Evolutionary conservation across 2,113 vertebrate species (phyloP).

Genomic region (Agelaius phoeniceus): DNA sequence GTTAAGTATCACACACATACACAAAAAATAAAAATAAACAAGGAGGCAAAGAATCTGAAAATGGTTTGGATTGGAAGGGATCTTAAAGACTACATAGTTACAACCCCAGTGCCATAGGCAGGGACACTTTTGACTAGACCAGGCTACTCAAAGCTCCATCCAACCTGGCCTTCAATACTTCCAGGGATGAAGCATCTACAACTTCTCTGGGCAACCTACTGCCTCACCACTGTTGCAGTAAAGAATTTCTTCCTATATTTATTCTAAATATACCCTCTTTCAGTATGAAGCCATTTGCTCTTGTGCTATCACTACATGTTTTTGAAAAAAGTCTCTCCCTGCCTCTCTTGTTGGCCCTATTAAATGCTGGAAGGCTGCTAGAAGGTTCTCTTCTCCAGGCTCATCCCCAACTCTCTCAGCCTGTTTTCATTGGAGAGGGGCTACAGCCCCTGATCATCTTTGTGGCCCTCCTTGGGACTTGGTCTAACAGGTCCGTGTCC

Average conservation of each 20-base stretch:
- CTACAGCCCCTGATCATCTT: neutral
- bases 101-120: neutral
- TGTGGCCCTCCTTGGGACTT: neutral
- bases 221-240: neutral
- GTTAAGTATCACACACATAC: neutral
- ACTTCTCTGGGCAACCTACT: neutral
- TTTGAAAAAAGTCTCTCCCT: neutral
- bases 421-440: neutral
- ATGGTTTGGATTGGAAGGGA: neutral
- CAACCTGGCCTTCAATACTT: neutral
- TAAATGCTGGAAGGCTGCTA: neutral
- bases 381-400: neutral
- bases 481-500: neutral
- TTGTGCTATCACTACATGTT: neutral
- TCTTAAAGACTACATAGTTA: neutral
- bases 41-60: neutral
- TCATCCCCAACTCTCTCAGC: neutral
- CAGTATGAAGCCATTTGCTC: neutral
- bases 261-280: neutral
- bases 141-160: neutral
- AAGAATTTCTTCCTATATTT: neutral
- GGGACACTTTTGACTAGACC: neutral
- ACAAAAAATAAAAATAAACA: neutral
- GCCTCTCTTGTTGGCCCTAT: neutral
- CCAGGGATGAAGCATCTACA: neutral